Evolutionary conservation across 2,797 vertebrate genomes (phyloP).

Genomic region (Allobates femoralis): DNA sequence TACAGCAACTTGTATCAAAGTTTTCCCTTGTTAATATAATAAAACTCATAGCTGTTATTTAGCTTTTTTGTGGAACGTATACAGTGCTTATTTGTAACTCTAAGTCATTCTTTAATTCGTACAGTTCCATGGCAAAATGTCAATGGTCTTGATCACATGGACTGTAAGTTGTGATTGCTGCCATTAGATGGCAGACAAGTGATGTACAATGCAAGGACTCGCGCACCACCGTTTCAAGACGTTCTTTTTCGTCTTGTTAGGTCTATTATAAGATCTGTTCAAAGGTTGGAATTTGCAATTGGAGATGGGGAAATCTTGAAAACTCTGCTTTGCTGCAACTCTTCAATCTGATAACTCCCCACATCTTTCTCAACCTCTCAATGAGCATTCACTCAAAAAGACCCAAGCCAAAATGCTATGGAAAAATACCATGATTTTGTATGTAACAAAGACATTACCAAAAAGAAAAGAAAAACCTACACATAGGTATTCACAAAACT

Average conservation of each 20-base stretch:
- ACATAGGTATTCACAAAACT: no score
- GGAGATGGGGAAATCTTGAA: neutral
- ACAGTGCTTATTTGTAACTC: neutral
- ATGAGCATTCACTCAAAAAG: no score
- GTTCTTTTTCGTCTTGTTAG: neutral
- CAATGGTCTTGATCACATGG: neutral
- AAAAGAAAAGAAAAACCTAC: no score
- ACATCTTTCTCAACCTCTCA: neutral
- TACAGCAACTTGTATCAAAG: no score
- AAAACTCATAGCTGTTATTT: no score
- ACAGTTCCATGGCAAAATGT: neutral
- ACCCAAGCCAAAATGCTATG: no score
- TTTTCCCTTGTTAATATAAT: no score
- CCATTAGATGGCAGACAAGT: slow-evolving; percentile 51
- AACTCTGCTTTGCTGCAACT: neutral
- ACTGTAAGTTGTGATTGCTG: neutral
- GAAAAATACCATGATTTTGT: no score
- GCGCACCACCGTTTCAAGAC: neutral
- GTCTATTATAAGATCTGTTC: neutral
- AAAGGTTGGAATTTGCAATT: neutral
- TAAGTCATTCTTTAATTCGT: neutral
- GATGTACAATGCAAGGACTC: neutral
- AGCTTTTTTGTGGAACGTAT: no score
- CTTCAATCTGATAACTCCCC: neutral
- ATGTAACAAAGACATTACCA: no score